Percentiles rank a stretch among this genome's conserved stretches.
These are phyloP conservation scores for Euborellia annulipes DNA, from an alignment of 1,140 invertebrate genomes.

Conservation along the genomic window DNA sequence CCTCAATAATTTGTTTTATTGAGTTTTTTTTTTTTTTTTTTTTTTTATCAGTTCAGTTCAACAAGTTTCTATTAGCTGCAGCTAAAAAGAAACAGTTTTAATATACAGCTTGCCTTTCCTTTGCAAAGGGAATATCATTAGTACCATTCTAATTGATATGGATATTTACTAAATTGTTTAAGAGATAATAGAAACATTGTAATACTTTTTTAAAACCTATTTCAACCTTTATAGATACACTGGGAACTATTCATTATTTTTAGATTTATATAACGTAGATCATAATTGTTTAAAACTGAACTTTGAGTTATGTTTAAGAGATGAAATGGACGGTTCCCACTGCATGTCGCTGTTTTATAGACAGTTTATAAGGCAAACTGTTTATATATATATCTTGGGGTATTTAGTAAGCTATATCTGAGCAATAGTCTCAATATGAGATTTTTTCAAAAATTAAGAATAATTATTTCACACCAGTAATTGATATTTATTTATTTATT, in stretches of 20 bases:
- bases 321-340: constrained; percentile 9
- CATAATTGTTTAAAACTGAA: constrained; percentile 1
- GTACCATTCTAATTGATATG: neutral
- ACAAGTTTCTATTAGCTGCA: neutral
- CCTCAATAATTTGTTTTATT: too few relatives aligned
- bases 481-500: too few relatives aligned
- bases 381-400: constrained; percentile 2
- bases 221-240: constrained; percentile 3
- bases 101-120: neutral
- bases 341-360: constrained; percentile 4
- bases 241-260: constrained; percentile 6
- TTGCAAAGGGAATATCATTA: neutral
- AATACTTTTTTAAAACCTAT: neutral
- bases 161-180: neutral
- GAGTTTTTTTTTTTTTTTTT: too few relatives aligned
- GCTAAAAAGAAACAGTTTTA: neutral
- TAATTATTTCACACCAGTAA: too few relatives aligned
- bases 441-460: constrained; percentile 4
- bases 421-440: constrained; percentile 10
- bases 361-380: constrained; percentile 11
- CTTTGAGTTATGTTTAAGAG: neutral
- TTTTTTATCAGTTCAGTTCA: neutral
- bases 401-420: constrained; percentile 1
- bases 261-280: neutral
- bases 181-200: constrained; percentile 1